Conservation (phyloP, 1,140 invertebrate genomes). For the Maconellicoccus hirsutus region DNA sequence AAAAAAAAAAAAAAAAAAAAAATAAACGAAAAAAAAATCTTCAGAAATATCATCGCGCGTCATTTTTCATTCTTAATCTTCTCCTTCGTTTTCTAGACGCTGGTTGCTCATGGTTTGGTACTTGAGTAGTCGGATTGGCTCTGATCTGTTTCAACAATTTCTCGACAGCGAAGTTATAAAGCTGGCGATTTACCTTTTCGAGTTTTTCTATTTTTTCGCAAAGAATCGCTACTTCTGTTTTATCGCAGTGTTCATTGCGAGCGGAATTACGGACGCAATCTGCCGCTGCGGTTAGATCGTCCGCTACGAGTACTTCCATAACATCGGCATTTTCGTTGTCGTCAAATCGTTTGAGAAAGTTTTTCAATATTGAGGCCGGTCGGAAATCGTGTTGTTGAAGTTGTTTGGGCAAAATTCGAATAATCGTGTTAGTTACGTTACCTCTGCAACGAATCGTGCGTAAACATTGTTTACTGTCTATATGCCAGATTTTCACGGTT, state of each 20-base stretch:
- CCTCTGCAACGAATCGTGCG: conserved; percentile 58
- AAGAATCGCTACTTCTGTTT: not conserved
- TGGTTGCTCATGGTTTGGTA: too few relatives aligned
- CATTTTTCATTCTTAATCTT: too few relatives aligned
- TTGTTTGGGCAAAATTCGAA: conserved; percentile 35
- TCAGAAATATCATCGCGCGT: too few relatives aligned
- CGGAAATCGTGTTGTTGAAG: conserved; percentile 24
- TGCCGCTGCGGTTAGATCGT: not conserved
- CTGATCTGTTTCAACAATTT: too few relatives aligned
- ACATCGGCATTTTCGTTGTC: not conserved
- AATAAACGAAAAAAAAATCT: too few relatives aligned
- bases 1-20: too few relatives aligned
- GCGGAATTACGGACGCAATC: not conserved
- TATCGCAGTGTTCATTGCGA: not conserved
- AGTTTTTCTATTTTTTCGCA: not conserved
- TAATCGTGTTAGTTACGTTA: conserved; percentile 53
- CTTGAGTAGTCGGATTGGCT: too few relatives aligned
- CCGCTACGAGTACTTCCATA: conserved; percentile 7
- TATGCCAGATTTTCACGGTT: conserved; percentile 65
- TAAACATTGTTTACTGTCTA: conserved; percentile 55
- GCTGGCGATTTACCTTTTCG: not conserved
- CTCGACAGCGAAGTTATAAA: not conserved
- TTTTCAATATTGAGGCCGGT: conserved; percentile 23
- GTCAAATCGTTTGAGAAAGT: conserved; percentile 26
- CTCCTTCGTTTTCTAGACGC: too few relatives aligned